Conservation (phyloP, 2,888 invertebrate species). For the Drosophila glabriapex region DNA sequence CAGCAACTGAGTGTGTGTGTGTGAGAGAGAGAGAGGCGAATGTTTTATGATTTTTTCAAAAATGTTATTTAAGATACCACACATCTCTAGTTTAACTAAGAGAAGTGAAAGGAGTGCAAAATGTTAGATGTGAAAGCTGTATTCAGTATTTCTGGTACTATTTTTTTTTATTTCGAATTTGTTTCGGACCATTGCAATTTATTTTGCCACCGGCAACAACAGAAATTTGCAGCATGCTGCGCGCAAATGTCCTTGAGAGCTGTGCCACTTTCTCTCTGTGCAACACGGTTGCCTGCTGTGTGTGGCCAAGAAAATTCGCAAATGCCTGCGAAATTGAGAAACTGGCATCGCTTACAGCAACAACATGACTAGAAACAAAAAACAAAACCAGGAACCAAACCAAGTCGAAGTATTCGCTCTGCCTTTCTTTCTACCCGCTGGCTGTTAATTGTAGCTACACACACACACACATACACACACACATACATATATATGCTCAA, state of each 20-base stretch:
- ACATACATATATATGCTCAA: background rate
- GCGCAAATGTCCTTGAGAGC: constrained; percentile 53
- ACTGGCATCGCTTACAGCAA: constrained; percentile 57
- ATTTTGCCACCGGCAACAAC: constrained; percentile 19
- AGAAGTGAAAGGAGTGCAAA: constrained; percentile 44
- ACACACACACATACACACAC: background rate
- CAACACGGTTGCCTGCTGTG: constrained; percentile 39
- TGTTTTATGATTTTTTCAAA: background rate
- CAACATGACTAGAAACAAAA: constrained; percentile 2
- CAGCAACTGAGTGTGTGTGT: constrained; percentile 13
- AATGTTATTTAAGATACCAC: background rate
- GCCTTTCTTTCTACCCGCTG: constrained; percentile 34
- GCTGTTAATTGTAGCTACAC: constrained; percentile 51
- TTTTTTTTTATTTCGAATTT: background rate
- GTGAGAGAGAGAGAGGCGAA: background rate
- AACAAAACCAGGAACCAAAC: background rate
- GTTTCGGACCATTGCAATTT: constrained; percentile 25
- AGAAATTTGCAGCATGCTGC: constrained; percentile 53
- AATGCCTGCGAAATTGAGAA: constrained; percentile 51
- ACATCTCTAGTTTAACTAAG: background rate
- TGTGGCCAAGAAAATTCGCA: constrained; percentile 56
- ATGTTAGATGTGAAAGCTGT: constrained; percentile 59
- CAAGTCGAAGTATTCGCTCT: constrained; percentile 5
- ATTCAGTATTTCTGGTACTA: constrained; percentile 46
- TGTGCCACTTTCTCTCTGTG: constrained; percentile 60